Evolutionary conservation across 2,888 invertebrate genomes (phyloP), one percentile per base, ranked within the genome.

Genomic region (Trachelus troglodyta): DNA sequence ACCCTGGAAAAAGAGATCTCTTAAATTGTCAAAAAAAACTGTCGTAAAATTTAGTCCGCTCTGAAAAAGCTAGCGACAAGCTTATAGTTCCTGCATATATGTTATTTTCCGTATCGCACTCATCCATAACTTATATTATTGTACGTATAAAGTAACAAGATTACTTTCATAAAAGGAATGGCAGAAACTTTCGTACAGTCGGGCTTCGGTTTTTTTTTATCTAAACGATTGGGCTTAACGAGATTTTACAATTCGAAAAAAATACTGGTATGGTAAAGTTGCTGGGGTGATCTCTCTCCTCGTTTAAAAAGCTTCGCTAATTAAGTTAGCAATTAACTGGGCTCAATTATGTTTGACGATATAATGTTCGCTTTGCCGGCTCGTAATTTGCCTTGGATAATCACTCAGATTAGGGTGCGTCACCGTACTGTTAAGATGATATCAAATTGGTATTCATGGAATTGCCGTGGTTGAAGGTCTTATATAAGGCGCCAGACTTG

Each of bases 11-110:
- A 75, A 75, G 75, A 73, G 76, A 75, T 56, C 71, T 75, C 73
- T 76, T 78, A 73, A 78, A 78, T 78, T 76, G 15, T 35, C 73
- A 73, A 76, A 34, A 34, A 73, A 73, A 78, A 75, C 73, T 75
- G 73, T 56, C 33, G n/a, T 15, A 74, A 69, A 34, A 71, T 71
- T 71, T 34, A 23, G 56, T 56, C 23, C 23, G 9, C 6, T 56
- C 1, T 23, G 56, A 56, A 23, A 56, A 56, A 23, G 23, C 23
- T 56, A 56, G 56, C 23, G 9, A 56, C 56, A 23, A 56, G 9
- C 56, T 23, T 56, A 56, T 9, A 56, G 56, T 23, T 23, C 23
- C 9, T 56, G 23, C 56, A 56, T 23, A 23, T 23, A 23, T 56
- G 23, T 9, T 56, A 9, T 23, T 56, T 56, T 23, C 6, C 56